Conservation (phyloP, 2,888 invertebrate species). For the Cryptocephalus moraei region DNA sequence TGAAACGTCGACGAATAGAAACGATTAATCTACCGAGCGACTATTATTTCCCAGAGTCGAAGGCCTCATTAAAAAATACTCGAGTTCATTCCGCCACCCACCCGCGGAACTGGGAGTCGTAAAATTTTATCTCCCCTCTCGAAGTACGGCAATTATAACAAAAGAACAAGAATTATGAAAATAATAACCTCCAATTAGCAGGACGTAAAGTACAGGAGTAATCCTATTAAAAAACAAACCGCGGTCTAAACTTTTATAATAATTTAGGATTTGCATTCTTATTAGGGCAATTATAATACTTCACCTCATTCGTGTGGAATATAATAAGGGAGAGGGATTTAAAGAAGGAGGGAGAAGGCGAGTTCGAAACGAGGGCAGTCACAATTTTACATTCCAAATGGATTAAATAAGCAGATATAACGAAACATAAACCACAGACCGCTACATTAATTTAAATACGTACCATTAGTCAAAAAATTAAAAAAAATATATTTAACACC, state of each 20-base stretch:
- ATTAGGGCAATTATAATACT: conserved; percentile 30
- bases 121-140: conserved; percentile 24
- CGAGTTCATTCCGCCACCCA: neutral
- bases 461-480: neutral
- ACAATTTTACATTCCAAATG: too few species aligned
- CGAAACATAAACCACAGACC: neutral
- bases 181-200: conserved; percentile 32
- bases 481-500: too few species aligned
- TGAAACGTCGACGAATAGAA: too few species aligned
- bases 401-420: neutral
- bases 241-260: conserved; percentile 29
- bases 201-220: conserved; percentile 25
- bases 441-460: neutral
- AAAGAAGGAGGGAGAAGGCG: conserved; percentile 4
- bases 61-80: conserved; percentile 4
- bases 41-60: neutral
- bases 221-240: conserved; percentile 32
- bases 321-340: conserved; percentile 21
- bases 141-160: conserved; percentile 26
- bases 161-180: conserved; percentile 29
- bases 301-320: conserved; percentile 22
- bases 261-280: conserved; percentile 31
- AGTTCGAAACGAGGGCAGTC: conserved; percentile 1
- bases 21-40: too few species aligned
- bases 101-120: conserved; percentile 5